These are phyloP conservation scores for Himalopsyche japonica DNA, from an alignment of 2,888 invertebrate genomes.

Conservation along the genomic window DNA sequence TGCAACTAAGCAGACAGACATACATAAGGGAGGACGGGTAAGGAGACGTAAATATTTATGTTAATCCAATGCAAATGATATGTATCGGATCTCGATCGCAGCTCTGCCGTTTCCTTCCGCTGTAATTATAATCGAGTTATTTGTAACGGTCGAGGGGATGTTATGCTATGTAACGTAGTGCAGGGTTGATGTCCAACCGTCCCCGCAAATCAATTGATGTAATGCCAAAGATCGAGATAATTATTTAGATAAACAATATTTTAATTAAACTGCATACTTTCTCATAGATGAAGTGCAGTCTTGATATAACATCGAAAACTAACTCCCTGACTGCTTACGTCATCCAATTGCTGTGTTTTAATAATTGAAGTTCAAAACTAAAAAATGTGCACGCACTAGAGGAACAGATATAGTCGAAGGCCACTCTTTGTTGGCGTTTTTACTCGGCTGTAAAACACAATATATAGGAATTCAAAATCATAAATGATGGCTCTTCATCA, in stretches of 20 bases:
- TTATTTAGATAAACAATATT: neutral
- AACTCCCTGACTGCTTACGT: too few species aligned
- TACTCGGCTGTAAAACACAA: too few species aligned
- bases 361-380: too few species aligned
- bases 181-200: neutral
- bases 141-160: constrained; percentile 35
- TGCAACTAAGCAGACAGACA: neutral
- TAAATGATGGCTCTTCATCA: too few species aligned
- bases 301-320: too few species aligned
- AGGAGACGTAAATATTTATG: constrained; percentile 38
- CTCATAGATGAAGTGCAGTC: too few species aligned
- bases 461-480: too few species aligned
- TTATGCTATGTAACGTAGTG: neutral
- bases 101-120: constrained; percentile 40
- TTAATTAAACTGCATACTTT: too few species aligned
- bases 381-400: too few species aligned
- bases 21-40: neutral
- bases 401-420: too few species aligned
- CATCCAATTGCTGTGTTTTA: too few species aligned
- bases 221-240: neutral
- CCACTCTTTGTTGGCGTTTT: too few species aligned
- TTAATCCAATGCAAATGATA: constrained; percentile 41
- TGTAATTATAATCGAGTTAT: constrained; percentile 40
- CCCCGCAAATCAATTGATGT: neutral
- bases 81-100: constrained; percentile 38